A percentile compares a stretch with the other conserved stretches of the same genome.
Evolutionary conservation across 2,113 vertebrate genomes (phyloP).

Genomic region (Aleadryas rufinucha): DNA sequence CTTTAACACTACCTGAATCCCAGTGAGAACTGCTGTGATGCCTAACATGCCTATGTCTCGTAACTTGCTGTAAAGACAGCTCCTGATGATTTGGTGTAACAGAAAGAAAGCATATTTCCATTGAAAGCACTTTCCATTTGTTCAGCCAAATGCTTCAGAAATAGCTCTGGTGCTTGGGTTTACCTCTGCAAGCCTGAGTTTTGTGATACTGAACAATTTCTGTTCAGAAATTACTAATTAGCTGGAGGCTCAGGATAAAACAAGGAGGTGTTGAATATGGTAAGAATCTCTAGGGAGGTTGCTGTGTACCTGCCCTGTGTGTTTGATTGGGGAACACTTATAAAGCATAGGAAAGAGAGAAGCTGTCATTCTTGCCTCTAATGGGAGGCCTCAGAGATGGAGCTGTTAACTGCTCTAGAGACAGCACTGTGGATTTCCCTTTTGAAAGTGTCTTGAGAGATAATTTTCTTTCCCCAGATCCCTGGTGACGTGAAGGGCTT

Average conservation of each 20-base stretch:
- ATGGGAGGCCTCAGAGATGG: background rate
- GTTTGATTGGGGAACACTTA: background rate
- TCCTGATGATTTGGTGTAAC: background rate
- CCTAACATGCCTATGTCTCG: background rate
- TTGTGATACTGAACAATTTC: background rate
- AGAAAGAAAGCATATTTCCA: background rate
- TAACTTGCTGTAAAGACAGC: background rate
- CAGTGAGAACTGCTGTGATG: background rate
- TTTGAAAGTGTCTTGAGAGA: background rate
- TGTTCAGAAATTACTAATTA: background rate
- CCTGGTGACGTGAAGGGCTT: slow-evolving; percentile 15
- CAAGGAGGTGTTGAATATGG: background rate
- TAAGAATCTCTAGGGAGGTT: background rate
- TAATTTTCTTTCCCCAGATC: background rate
- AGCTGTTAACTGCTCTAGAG: background rate
- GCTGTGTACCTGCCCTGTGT: background rate
- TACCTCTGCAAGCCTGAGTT: background rate
- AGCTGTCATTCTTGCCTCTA: background rate
- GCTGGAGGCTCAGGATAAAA: background rate
- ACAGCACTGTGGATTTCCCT: background rate
- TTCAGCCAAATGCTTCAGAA: background rate
- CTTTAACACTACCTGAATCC: background rate
- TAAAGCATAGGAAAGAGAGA: background rate
- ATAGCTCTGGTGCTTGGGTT: background rate
- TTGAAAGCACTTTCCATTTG: background rate